Base-by-base conservation (phyloP, 2,113 vertebrate species). In the Eublepharis macularius region DNA sequence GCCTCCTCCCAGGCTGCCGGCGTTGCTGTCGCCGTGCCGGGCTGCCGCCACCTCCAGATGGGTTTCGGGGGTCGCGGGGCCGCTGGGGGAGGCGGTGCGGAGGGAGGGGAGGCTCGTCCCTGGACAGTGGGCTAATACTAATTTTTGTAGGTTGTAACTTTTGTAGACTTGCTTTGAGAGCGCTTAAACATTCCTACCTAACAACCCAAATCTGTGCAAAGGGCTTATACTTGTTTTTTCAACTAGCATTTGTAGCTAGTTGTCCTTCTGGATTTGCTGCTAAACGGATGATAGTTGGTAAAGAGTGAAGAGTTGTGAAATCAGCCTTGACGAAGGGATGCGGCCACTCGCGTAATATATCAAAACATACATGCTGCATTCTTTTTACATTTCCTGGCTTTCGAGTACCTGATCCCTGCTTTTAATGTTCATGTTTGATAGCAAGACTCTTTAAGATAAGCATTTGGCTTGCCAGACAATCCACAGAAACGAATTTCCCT, bases 241-340 rank as follows among this genome's bases (percentile, higher is more conserved):
- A 80, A 34, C 80, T 84, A 11, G 24, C 80, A 66, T 24, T 11
- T 39, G 66, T 74, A 80, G 9, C 70, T 87, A 54, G 29, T 45
- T 81, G 82, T 90, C 90, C 81, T 57, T 17, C 54, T 84, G 70
- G 86, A 80, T 76, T 83, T 81, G 51, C 12, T 88, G 86, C 86
- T 82, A 91, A 34, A 91, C 0, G 0, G 78, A 73, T 81, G 24
- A 26, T 19, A 57, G 34, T 39, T 60, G 76, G 9, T 26, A 6
- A 21, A 91, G 86, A 87, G 86, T 85, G n/a, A 78, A 12, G 2
- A 88, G 91, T 73, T 45, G 24, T 70, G 19, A 0, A 1, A 13
- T 47, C 29, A 49, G 43, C 32, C 0, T 63, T 39, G 39, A 41
- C 43, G 45, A 12, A 14, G 6, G 29, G 72, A 75, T 81, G 39